Evolutionary conservation across 2,797 vertebrate genomes (phyloP).

Genomic region (Xiphophorus birchmanni): DNA sequence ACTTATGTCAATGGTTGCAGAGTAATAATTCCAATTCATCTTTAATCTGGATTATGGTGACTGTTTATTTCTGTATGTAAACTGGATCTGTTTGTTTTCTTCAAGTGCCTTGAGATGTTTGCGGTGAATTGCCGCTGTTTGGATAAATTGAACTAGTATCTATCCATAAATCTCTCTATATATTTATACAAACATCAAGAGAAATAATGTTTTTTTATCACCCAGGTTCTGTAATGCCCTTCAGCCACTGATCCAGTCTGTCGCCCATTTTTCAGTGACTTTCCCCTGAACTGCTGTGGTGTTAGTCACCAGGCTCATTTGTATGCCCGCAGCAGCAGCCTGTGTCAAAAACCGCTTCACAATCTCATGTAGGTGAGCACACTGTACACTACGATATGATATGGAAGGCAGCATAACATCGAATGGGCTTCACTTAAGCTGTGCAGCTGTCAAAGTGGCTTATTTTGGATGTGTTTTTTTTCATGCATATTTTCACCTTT

Average conservation of each 20-base stretch:
- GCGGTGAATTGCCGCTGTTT: background rate
- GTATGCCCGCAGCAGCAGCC: constrained; percentile 49
- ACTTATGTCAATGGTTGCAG: no score
- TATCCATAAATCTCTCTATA: constrained; percentile 7
- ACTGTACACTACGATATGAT: background rate
- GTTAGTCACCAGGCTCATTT: constrained; percentile 59
- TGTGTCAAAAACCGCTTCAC: constrained; percentile 34
- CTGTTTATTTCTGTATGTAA: background rate
- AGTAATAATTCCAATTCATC: no score
- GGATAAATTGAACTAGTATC: background rate
- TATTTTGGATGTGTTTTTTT: background rate
- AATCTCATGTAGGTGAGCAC: constrained; percentile 19
- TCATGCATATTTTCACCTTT: background rate
- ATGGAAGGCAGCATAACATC: constrained; percentile 20
- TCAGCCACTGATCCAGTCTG: constrained; percentile 56
- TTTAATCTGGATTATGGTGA: background rate
- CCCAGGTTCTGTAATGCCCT: constrained; percentile 49
- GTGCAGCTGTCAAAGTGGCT: background rate
- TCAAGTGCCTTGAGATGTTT: background rate
- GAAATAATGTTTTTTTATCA: background rate
- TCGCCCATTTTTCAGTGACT: constrained; percentile 53
- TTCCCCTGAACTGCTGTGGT: constrained; percentile 36
- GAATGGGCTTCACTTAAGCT: background rate
- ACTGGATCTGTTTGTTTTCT: background rate
- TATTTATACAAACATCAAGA: background rate